A percentile compares a stretch with the other conserved stretches of the same genome.
Evolutionary conservation across 2,888 invertebrate genomes (phyloP).

Genomic region (Hydraecia micacea): DNA sequence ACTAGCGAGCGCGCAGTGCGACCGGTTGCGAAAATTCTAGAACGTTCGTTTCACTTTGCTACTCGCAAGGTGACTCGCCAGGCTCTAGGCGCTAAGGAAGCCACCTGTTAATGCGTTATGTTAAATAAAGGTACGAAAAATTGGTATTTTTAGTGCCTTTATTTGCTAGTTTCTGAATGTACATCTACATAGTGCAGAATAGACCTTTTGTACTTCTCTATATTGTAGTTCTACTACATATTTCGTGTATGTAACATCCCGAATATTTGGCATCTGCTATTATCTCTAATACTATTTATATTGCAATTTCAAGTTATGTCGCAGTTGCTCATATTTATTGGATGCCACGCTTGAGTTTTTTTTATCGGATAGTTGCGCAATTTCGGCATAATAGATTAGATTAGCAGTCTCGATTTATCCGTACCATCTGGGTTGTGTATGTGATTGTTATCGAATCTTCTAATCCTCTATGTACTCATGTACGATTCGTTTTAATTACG

Average conservation of each 20-base stretch:
- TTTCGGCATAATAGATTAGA: not conserved
- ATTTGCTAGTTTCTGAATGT: not conserved
- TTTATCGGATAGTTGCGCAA: constrained; percentile 14
- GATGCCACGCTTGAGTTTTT: not conserved
- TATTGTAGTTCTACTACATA: constrained; percentile 11
- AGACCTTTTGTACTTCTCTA: constrained; percentile 2
- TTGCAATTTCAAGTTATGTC: constrained; percentile 43
- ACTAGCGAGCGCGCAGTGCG: not conserved
- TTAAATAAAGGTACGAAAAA: too few relatives aligned
- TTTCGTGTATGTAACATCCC: constrained; percentile 12
- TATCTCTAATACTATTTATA: constrained; percentile 42
- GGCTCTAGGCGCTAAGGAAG: too few relatives aligned
- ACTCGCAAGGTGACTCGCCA: too few relatives aligned
- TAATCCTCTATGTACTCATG: not conserved
- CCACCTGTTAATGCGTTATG: too few relatives aligned
- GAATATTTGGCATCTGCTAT: constrained; percentile 49
- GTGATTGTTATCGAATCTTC: not conserved
- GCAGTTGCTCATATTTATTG: constrained; percentile 27
- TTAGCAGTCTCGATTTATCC: not conserved
- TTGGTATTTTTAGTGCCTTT: not conserved
- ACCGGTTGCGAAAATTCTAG: not conserved
- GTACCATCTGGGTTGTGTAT: not conserved
- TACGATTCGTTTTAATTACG: not conserved
- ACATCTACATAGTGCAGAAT: not conserved
- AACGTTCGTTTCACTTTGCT: not conserved